Conservation (phyloP, 2,888 invertebrate genomes). For the Epistrophella euchroma region DNA sequence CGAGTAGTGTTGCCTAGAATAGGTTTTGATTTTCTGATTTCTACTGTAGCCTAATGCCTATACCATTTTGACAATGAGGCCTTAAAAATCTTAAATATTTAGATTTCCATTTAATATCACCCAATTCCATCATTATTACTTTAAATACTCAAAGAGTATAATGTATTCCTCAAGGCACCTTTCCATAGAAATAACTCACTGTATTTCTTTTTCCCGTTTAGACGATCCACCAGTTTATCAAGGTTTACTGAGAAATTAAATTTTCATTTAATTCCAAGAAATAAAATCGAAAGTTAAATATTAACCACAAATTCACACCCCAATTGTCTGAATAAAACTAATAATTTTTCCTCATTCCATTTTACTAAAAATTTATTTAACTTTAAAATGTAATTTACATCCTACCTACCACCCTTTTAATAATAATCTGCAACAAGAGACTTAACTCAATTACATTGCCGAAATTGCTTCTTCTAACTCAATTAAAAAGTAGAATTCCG, state of each 20-base stretch:
- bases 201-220: too few relatives aligned
- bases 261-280: not conserved
- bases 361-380: conserved; percentile 22
- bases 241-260: not conserved
- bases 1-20: too few relatives aligned
- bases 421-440: conserved; percentile 24
- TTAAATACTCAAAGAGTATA: too few relatives aligned
- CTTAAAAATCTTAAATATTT: too few relatives aligned
- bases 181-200: too few relatives aligned
- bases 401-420: not conserved
- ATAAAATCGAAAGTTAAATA: conserved; percentile 37
- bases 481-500: conserved; percentile 65
- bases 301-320: conserved; percentile 55
- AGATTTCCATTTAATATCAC: too few relatives aligned
- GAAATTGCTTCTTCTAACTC: conserved; percentile 71
- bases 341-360: conserved; percentile 11
- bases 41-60: too few relatives aligned
- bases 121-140: too few relatives aligned
- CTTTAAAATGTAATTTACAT: conserved; percentile 63
- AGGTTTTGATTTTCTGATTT: too few relatives aligned
- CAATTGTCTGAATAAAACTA: conserved; percentile 51
- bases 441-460: conserved; percentile 69
- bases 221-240: too few relatives aligned
- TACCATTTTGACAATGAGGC: too few relatives aligned
- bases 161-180: too few relatives aligned